phyloP scores from a whole-genome alignment of 2,888 invertebrate species.

The Aproaerema taeniolella region DNA sequence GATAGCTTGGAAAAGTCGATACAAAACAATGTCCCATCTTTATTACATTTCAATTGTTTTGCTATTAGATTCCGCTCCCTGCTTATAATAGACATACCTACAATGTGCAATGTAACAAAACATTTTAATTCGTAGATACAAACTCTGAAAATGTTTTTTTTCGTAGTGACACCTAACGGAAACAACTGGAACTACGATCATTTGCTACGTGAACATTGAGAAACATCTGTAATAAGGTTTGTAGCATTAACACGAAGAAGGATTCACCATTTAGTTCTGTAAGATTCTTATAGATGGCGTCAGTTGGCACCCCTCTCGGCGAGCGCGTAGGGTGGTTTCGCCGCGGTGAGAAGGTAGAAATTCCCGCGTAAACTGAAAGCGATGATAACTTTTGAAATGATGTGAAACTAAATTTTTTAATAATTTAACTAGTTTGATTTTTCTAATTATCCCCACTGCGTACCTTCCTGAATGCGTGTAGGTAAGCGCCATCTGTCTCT shows the following conservation, averaged over 20 bases:
- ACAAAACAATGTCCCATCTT: too few relatives aligned
- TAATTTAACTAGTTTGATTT: too few relatives aligned
- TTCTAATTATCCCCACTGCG: too few relatives aligned
- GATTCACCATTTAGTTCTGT: background rate
- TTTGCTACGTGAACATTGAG: background rate
- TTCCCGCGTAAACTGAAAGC: conserved; percentile 50
- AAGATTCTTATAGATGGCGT: background rate
- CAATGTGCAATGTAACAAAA: too few relatives aligned
- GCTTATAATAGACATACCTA: too few relatives aligned
- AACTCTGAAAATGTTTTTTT: background rate
- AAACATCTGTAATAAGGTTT: background rate
- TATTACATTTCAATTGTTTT: too few relatives aligned
- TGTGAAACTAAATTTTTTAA: too few relatives aligned
- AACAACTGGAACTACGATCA: background rate
- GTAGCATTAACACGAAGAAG: background rate
- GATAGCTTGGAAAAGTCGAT: too few relatives aligned
- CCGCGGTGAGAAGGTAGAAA: conserved; percentile 47
- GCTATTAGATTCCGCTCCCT: too few relatives aligned
- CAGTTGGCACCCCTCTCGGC: conserved; percentile 30
- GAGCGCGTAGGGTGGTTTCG: conserved; percentile 40
- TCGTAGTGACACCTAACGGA: background rate
- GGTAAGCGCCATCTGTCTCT: too few relatives aligned
- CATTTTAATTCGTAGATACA: background rate
- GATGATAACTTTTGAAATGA: too few relatives aligned
- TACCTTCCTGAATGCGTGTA: too few relatives aligned